phyloP scores from a whole-genome alignment of 2,797 vertebrate species.

The Epinephelus awoara region DNA sequence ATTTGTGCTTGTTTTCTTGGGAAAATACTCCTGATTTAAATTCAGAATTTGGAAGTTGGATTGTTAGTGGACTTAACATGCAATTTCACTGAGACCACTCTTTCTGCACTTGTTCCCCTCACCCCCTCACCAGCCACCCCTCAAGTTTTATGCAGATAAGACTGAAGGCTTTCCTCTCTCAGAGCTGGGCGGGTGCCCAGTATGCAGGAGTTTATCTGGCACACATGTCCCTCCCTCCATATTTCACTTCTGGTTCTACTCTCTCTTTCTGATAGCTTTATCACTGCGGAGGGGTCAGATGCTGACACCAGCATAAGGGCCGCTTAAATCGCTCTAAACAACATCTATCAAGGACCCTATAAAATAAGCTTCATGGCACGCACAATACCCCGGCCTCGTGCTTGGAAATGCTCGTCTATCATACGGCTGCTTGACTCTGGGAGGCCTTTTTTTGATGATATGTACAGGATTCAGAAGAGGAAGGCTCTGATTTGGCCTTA shows the following conservation, averaged over 20 bases:
- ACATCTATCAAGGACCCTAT: conserved; percentile 87
- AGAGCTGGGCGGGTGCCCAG: conserved; percentile 76
- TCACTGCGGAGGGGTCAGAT: conserved; percentile 87
- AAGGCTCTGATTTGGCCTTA: conserved; percentile 71
- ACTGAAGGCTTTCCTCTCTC: conserved; percentile 70
- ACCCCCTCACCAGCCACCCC: background rate
- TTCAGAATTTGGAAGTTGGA: conserved; percentile 28
- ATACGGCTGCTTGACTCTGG: conserved; percentile 77
- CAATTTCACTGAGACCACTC: conserved; percentile 54
- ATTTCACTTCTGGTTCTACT: conserved; percentile 84
- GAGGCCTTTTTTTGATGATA: conserved; percentile 80
- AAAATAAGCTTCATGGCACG: conserved; percentile 82
- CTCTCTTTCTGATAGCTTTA: conserved; percentile 86
- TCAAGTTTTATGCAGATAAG: conserved; percentile 75
- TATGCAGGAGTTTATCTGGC: conserved; percentile 83
- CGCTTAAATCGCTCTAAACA: conserved; percentile 86
- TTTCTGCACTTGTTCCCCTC: conserved; percentile 26
- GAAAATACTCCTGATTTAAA: conserved; percentile 18
- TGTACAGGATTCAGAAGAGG: conserved; percentile 71
- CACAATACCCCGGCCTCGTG: conserved; percentile 80
- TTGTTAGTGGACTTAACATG: conserved; percentile 34
- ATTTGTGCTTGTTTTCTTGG: background rate
- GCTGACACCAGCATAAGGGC: conserved; percentile 88
- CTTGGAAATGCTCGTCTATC: conserved; percentile 80
- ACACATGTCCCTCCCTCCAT: conserved; percentile 79